Base-by-base conservation (phyloP, 2,113 vertebrate species). In the Promerops cafer region DNA sequence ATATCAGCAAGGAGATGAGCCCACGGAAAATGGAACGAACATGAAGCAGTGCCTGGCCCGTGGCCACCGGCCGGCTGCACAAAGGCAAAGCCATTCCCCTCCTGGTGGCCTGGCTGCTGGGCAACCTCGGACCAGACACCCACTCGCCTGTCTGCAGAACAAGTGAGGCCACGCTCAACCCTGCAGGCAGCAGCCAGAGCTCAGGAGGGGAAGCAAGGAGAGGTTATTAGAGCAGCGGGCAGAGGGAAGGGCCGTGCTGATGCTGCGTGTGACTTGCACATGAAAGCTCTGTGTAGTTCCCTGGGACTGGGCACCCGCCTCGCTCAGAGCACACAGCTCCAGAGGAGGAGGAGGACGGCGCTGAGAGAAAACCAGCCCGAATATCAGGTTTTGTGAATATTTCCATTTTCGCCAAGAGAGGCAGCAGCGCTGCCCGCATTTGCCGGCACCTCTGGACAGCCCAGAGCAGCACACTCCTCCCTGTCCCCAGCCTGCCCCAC, bases 1-100 rank as follows among this genome's bases (percentile, higher is more conserved):
- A 8, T 5, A 30, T 6, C 37, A 27, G 26, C 27, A 54, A 65
- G 21, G 54, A 72, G 14, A 1, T 23, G 11, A 53, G 45, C 27
- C 42, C 68, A 59, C 0, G 11, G 33, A 21, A 20, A 13, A 12
- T 0, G 1, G 13, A 20, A 54, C 37, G 20, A 16, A 11, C 0
- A 6, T 0, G 24, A 28, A 37, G 24, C 6, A 1, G 22, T 31
- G 39, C 35, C 30, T 20, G 59, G 26, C 11, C 50, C 19, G 61
- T 0, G 4, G 57, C 13, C 72, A 33, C 1, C 0, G 3, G 6
- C 5, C 1, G 0, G 1, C 50, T 17, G 39, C 31, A 10, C 18
- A 16, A 69, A 50, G 16, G 33, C 1, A 1, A 15, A 56, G 33
- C 1, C 26, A 1, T 6, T 49, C 10, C 31, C 40, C 22, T 10